phyloP scores from a whole-genome alignment of 2,113 vertebrate genomes.

The Oostethus manadensis region DNA sequence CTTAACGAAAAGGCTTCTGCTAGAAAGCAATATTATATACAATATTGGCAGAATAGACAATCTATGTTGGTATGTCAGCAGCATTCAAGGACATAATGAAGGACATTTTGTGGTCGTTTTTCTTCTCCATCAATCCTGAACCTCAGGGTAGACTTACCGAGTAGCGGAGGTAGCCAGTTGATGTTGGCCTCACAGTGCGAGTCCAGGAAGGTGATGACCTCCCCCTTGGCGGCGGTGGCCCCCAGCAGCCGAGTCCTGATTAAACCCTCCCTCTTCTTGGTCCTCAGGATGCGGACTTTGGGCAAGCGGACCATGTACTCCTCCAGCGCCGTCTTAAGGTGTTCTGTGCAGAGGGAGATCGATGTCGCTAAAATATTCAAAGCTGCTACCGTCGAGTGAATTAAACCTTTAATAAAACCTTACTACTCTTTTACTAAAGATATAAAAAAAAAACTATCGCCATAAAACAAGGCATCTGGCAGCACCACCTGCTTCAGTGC shows the following conservation, averaged over 20 bases:
- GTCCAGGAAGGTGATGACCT: conserved; percentile 95
- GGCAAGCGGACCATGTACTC: conserved; percentile 88
- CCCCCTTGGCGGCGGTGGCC: conserved; percentile 80
- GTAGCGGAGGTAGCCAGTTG: conserved; percentile 93
- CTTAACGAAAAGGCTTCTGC: too few species aligned
- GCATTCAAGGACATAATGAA: too few species aligned
- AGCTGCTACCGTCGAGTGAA: background rate
- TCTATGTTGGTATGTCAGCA: too few species aligned
- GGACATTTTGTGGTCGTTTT: too few species aligned
- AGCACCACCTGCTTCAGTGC: conserved; percentile 29
- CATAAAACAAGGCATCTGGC: conserved; percentile 39
- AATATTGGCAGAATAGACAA: too few species aligned
- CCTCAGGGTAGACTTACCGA: conserved; percentile 70
- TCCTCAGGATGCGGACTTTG: conserved; percentile 87
- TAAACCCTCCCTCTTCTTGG: conserved; percentile 89
- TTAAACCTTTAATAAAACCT: background rate
- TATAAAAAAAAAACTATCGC: conserved; percentile 11
- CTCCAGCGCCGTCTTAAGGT: conserved; percentile 87
- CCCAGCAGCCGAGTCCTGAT: conserved; percentile 92
- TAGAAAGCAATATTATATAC: too few species aligned
- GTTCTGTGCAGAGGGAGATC: conserved; percentile 48
- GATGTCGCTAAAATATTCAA: background rate
- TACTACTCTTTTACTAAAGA: background rate
- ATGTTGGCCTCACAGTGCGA: conserved; percentile 96
- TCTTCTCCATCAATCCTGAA: too few species aligned